These are phyloP conservation scores for Brachyhypopomus gauderio DNA, from an alignment of 2,113 vertebrate species.

Conservation along the genomic window DNA sequence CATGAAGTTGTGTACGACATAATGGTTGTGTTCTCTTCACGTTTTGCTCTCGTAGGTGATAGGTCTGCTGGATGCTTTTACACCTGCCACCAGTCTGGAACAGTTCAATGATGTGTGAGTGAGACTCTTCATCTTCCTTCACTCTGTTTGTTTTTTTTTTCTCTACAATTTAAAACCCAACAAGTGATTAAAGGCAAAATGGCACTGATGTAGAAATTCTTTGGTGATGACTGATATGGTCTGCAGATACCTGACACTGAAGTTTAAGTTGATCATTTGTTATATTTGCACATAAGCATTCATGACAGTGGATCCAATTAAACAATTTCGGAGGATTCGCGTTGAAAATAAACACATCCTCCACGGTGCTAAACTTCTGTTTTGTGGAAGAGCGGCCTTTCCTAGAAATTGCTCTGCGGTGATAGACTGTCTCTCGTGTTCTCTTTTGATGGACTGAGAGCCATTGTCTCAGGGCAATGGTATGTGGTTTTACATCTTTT, in stretches of 20 bases:
- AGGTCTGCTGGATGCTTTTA: constrained; percentile 94
- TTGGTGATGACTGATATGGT: not conserved
- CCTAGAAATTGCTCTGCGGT: not conserved
- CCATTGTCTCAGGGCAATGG: not conserved
- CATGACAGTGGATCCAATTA: not conserved
- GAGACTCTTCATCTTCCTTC: constrained; percentile 38
- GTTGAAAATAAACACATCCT: not conserved
- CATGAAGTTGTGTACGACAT: not conserved
- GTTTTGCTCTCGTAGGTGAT: constrained; percentile 82
- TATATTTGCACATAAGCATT: not conserved
- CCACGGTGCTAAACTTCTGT: not conserved
- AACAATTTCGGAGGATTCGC: not conserved
- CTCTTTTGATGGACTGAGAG: not conserved
- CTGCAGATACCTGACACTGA: not conserved
- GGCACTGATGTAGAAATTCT: not conserved
- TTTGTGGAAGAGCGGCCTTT: not conserved
- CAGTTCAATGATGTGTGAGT: constrained; percentile 99
- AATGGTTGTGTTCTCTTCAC: not conserved
- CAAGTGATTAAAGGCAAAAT: not conserved
- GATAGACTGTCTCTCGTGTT: not conserved
- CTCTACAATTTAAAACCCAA: not conserved
- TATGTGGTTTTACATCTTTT: not conserved
- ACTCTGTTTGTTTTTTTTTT: not conserved
- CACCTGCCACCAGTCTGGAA: constrained; percentile 86
- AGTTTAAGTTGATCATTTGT: not conserved